Percentiles rank a stretch among this genome's conserved stretches.
Evolutionary conservation across 2,113 vertebrate species (phyloP).

Genomic region (Tapirus terrestris): DNA sequence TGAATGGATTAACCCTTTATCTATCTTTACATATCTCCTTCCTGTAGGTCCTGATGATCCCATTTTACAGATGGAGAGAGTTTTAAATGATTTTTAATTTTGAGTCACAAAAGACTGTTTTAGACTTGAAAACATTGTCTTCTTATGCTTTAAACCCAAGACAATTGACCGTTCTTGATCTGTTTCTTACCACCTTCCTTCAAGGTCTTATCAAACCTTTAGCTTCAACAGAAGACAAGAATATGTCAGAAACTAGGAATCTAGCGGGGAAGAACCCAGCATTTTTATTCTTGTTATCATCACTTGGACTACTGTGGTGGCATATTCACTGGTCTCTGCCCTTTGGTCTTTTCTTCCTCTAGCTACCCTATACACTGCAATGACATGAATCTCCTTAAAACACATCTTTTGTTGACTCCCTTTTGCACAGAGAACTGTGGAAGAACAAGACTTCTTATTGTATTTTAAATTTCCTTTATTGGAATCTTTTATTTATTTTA

Average conservation of each 20-base stretch:
- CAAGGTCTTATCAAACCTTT: neutral
- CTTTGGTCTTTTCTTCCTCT: neutral
- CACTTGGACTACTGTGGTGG: no score
- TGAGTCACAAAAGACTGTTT: neutral
- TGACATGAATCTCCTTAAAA: neutral
- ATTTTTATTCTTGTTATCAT: neutral
- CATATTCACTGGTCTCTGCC: neutral
- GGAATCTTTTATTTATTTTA: neutral
- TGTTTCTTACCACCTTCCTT: neutral
- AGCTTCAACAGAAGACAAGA: neutral
- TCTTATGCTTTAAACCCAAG: neutral
- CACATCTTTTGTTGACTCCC: neutral
- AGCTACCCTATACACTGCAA: neutral
- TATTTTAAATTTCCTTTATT: neutral
- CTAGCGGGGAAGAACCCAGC: no score
- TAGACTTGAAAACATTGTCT: neutral
- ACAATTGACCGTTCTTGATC: neutral
- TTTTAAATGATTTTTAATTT: slow-evolving; percentile 3
- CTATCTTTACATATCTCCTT: neutral
- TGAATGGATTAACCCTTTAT: neutral
- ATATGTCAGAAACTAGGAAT: neutral
- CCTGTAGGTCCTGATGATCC: neutral
- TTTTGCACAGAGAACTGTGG: neutral
- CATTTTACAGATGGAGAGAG: neutral
- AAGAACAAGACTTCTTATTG: neutral